phyloP scores from a whole-genome alignment of 1,140 invertebrate genomes.

The Aphaenogaster rudis region DNA sequence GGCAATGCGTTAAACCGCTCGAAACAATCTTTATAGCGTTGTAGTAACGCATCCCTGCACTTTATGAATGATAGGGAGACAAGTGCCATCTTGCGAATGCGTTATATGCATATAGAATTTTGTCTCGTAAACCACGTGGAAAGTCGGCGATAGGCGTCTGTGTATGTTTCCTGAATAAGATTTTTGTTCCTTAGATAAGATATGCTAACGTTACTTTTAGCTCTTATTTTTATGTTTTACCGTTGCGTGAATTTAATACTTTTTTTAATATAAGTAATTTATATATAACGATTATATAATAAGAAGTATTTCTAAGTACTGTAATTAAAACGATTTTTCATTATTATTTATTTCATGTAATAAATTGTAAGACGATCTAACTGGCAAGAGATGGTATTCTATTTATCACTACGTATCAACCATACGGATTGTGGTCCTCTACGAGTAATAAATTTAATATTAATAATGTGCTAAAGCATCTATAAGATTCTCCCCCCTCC shows the following conservation, averaged over 20 bases:
- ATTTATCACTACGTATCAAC: too few species aligned
- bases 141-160: conserved; percentile 44
- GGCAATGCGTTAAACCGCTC: background rate
- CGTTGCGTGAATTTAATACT: background rate
- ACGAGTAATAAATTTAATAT: too few species aligned
- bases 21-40: background rate
- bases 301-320: background rate
- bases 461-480: too few species aligned
- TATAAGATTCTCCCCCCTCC: too few species aligned
- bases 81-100: conserved; percentile 32
- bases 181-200: conserved; percentile 19
- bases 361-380: too few species aligned
- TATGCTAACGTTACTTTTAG: conserved; percentile 2
- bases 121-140: conserved; percentile 54
- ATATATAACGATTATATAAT: background rate
- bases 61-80: conserved; percentile 21
- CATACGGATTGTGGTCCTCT: too few species aligned
- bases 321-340: background rate
- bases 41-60: background rate
- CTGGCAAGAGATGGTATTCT: too few species aligned
- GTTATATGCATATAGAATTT: conserved; percentile 29
- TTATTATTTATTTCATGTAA: too few species aligned
- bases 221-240: conserved; percentile 8
- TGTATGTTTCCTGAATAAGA: conserved; percentile 15
- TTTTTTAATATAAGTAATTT: background rate